Evolutionary conservation across 2,797 vertebrate genomes (phyloP).

Genomic region (Galago senegalensis): DNA sequence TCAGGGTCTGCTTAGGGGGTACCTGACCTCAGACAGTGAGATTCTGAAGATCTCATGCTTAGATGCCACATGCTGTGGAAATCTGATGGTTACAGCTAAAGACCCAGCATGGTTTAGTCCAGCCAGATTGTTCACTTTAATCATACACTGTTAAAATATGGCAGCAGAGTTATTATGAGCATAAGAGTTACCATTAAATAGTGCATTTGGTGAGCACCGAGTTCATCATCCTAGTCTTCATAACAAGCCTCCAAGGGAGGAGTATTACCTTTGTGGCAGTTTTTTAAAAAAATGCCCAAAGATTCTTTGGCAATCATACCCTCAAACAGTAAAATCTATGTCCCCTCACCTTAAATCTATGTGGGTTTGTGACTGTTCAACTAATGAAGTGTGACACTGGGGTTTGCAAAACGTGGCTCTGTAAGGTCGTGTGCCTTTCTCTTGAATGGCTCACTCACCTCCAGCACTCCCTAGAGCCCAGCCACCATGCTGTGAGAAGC

Average conservation of each 20-base stretch:
- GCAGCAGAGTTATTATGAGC: not conserved
- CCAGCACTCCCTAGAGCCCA: not conserved
- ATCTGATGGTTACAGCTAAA: not conserved
- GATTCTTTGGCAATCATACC: not conserved
- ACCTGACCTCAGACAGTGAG: not conserved
- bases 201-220: not conserved
- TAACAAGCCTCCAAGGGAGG: not conserved
- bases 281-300: not conserved
- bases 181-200: not conserved
- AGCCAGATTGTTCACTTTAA: not conserved
- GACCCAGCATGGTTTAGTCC: not conserved
- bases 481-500: not conserved
- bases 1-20: not conserved
- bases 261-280: not conserved
- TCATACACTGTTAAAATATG: not conserved
- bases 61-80: not conserved
- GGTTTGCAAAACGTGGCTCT: not conserved
- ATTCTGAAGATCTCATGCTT: conserved; percentile 1
- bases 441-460: not conserved
- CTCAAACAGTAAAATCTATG: not conserved
- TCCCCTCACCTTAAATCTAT: not conserved
- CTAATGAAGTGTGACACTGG: not conserved
- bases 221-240: not conserved
- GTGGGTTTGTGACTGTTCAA: not conserved
- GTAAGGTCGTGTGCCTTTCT: not conserved